Base-by-base conservation (phyloP, 2,113 vertebrate species). In the Ptilonorhynchus violaceus region DNA sequence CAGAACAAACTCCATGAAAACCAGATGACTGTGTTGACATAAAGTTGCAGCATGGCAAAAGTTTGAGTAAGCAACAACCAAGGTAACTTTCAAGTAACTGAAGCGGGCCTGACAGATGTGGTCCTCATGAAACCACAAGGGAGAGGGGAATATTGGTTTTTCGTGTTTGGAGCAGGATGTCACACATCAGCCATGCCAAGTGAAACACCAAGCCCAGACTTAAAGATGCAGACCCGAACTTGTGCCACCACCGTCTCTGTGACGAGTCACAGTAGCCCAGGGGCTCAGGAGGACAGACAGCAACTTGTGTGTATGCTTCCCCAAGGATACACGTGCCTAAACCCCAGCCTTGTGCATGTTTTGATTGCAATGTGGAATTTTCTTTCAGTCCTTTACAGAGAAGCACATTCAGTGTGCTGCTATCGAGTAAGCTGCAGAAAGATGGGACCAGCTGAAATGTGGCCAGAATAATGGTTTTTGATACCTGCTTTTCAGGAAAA, bases 301-400 rank as follows among this genome's bases (percentile, higher is more conserved):
- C 35, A 37, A 24, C 0, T 0, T 12, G 3, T 23, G 5, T 47
- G 1, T 13, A 10, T 0, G 1, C 30, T 73, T 59, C 46, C 37
- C 27, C 58, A 41, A 14, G 20, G 68, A 4, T 21, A 35, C 15
- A 3, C 4, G 0, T 8, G 13, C 9, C 37, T 41, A 27, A 77
- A 16, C 44, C 35, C 9, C 18, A 17, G 11, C 31, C 37, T 30
- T 35, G 7, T 16, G 25, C 10, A 1, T 27, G 58, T 83, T 68
- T 52, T 21, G 27, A 31, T 49, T 70, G 53, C 33, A 56, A 10
- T 1, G 3, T 44, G n/a, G 24, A 56, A 60, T 76, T 79, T 59
- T 72, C 49, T 92, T 76, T 68, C 18, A 14, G 47, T 47, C 30
- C 49, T 33, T 72, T 42, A 30, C 15, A 73, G 60, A 85, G 59